These are phyloP conservation scores for Esox niger DNA, from an alignment of 2,113 vertebrate genomes.

Conservation along the genomic window DNA sequence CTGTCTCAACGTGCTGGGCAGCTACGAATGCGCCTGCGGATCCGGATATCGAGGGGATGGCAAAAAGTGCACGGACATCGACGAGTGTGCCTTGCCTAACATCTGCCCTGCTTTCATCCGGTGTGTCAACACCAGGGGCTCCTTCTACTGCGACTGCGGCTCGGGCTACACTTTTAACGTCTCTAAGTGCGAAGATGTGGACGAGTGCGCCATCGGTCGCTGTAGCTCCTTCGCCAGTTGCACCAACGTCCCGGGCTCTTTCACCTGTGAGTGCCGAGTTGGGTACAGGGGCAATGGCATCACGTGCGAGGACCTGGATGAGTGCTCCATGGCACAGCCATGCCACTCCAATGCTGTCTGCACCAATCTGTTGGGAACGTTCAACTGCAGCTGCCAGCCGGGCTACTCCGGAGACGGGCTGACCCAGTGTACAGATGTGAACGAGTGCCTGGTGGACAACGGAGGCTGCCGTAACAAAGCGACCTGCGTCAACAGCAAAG, in stretches of 20 bases:
- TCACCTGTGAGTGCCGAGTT: slow-evolving; percentile 63
- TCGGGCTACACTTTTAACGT: slow-evolving; percentile 63
- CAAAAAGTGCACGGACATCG: slow-evolving; percentile 63
- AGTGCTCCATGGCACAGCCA: slow-evolving; percentile 56
- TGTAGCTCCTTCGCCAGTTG: slow-evolving; percentile 71
- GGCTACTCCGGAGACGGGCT: slow-evolving; percentile 74
- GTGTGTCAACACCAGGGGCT: slow-evolving; percentile 73
- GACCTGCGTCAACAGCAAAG: slow-evolving; percentile 68
- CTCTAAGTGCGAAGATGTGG: slow-evolving; percentile 64
- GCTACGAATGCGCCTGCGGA: slow-evolving; percentile 71
- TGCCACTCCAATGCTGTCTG: slow-evolving; percentile 72
- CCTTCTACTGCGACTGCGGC: slow-evolving; percentile 74
- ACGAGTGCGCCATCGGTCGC: slow-evolving; percentile 64
- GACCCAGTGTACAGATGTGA: slow-evolving; percentile 66
- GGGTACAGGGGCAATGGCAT: slow-evolving; percentile 74
- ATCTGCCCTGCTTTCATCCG: slow-evolving; percentile 63
- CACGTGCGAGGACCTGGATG: slow-evolving; percentile 69
- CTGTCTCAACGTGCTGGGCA: slow-evolving; percentile 73
- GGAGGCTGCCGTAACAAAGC: slow-evolving; percentile 73
- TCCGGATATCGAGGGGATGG: slow-evolving; percentile 71
- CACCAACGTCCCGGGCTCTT: slow-evolving; percentile 70
- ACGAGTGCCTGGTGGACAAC: slow-evolving; percentile 73
- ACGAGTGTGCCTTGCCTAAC: slow-evolving; percentile 66
- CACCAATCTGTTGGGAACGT: slow-evolving; percentile 68
- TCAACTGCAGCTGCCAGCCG: slow-evolving; percentile 68